Percentiles rank a stretch among this genome's conserved stretches.
These are phyloP conservation scores for Arizona elegans DNA, from an alignment of 2,113 vertebrate genomes.

Conservation along the genomic window DNA sequence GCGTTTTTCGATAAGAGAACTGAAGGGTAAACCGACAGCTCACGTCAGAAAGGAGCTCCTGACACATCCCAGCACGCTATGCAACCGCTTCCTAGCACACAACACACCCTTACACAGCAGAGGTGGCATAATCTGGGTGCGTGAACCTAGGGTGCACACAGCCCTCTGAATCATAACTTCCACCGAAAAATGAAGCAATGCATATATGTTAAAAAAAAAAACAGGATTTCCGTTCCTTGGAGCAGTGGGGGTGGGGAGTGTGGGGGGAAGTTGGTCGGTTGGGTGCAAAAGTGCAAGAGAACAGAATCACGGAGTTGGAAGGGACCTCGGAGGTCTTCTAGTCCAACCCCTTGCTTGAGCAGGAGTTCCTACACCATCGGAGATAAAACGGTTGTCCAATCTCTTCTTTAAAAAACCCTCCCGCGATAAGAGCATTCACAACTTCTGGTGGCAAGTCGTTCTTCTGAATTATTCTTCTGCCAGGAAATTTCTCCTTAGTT, in stretches of 20 bases:
- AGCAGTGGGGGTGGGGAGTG: no score
- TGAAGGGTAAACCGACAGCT: not conserved
- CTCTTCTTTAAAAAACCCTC: no score
- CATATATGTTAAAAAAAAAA: not conserved
- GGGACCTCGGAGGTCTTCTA: not conserved
- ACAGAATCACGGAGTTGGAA: not conserved
- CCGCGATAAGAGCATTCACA: no score
- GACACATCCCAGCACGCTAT: not conserved
- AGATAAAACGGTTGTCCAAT: rapidly evolving
- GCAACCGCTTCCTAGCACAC: not conserved
- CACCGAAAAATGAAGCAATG: not conserved
- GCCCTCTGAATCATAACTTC: not conserved
- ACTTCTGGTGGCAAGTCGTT: no score
- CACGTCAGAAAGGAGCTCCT: not conserved
- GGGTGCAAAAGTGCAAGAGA: not conserved
- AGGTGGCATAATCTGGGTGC: not conserved
- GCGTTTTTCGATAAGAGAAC: not conserved
- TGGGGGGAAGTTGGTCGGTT: not conserved
- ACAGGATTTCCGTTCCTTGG: not conserved
- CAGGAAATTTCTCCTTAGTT: no score
- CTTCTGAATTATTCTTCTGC: no score
- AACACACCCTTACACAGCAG: not conserved
- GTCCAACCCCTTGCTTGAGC: not conserved
- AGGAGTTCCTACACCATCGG: not conserved
- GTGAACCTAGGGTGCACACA: not conserved